Percentiles rank a stretch among this genome's conserved stretches.
Evolutionary conservation across 2,113 vertebrate genomes (phyloP).

Genomic region (Anoplopoma fimbria): DNA sequence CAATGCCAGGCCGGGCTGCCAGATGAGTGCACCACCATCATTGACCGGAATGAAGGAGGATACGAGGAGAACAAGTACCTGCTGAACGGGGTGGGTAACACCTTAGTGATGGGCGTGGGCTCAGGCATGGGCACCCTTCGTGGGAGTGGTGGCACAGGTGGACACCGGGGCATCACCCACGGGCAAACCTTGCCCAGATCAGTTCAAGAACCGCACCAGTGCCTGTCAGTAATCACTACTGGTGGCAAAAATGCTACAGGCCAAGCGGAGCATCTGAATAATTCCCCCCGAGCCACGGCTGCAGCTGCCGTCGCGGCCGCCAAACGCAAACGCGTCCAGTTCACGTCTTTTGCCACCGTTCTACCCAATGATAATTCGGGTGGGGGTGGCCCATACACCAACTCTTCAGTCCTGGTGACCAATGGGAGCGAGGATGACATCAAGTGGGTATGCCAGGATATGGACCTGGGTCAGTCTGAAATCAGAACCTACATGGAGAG

Average conservation of each 20-base stretch:
- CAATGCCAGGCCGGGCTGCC: constrained; percentile 86
- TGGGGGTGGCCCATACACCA: constrained; percentile 86
- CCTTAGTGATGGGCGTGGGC: constrained; percentile 86
- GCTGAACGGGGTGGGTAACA: constrained; percentile 86
- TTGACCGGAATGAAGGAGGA: constrained; percentile 89
- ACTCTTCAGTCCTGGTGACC: constrained; percentile 90
- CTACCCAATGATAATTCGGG: constrained; percentile 90
- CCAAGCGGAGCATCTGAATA: constrained; percentile 86
- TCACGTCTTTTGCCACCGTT: constrained; percentile 96
- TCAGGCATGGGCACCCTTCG: constrained; percentile 60
- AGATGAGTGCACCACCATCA: constrained; percentile 90
- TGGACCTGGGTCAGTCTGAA: constrained; percentile 93
- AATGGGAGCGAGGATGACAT: constrained; percentile 94
- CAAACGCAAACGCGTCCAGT: constrained; percentile 96
- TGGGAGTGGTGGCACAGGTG: constrained; percentile 47
- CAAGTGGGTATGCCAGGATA: constrained; percentile 98
- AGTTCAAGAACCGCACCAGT: constrained; percentile 86
- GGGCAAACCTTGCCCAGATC: constrained; percentile 89
- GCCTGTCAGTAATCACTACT: constrained; percentile 78
- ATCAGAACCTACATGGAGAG: constrained; percentile 97
- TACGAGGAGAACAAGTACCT: constrained; percentile 96
- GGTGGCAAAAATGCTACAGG: constrained; percentile 85
- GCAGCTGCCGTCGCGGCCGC: constrained; percentile 75
- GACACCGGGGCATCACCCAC: constrained; percentile 72
- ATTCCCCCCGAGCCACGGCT: constrained; percentile 81